A percentile compares a stretch with the other conserved stretches of the same genome.
phyloP scores from a whole-genome alignment of 2,113 vertebrate genomes.

The Chamaea fasciata region DNA sequence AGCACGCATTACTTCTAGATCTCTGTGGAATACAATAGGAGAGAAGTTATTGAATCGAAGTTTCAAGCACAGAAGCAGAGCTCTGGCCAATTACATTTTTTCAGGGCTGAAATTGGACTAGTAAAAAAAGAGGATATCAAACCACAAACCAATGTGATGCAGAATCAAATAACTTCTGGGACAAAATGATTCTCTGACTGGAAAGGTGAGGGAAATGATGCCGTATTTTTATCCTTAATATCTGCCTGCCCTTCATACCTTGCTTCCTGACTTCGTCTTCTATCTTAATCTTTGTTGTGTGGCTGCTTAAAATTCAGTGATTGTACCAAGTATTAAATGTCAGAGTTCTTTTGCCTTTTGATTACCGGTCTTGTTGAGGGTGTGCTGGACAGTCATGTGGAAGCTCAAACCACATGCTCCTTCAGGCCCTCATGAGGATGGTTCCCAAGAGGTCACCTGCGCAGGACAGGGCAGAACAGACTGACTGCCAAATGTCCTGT shows the following conservation, averaged over 20 bases:
- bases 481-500: background rate
- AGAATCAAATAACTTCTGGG: background rate
- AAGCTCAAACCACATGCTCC: background rate
- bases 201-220: background rate
- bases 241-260: background rate
- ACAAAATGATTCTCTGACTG: conserved; percentile 22
- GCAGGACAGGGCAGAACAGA: background rate
- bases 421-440: background rate
- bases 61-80: conserved; percentile 36
- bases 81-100: conserved; percentile 47
- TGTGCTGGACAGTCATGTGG: background rate
- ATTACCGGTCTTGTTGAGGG: background rate
- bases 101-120: conserved; percentile 31
- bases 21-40: conserved; percentile 55
- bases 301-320: background rate
- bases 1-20: conserved; percentile 36
- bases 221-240: background rate
- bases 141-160: background rate
- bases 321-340: background rate
- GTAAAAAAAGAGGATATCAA: background rate
- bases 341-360: background rate
- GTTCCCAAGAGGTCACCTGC: background rate
- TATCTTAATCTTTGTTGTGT: background rate
- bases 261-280: background rate
- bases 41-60: conserved; percentile 53